Conservation (phyloP, 2,888 invertebrate genomes). For the Ormyrus rosae region DNA sequence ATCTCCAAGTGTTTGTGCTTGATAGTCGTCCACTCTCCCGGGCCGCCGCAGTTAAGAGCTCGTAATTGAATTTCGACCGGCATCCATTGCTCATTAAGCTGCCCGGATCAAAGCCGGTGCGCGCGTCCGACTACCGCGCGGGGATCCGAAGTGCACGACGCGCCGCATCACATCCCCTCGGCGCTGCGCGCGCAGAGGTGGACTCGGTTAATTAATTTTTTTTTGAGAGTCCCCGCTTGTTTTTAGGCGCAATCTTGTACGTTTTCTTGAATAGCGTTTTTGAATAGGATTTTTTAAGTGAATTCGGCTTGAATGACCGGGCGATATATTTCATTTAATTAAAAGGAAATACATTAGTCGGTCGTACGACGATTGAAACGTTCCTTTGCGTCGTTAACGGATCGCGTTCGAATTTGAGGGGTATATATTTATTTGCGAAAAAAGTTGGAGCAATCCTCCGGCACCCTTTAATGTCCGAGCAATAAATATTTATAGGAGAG, state of each 20-base stretch:
- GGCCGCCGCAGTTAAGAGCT: constrained; percentile 68
- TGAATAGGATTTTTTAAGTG: no score
- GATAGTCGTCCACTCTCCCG: not conserved
- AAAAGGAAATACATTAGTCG: no score
- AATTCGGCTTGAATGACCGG: no score
- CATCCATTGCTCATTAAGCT: constrained; percentile 67
- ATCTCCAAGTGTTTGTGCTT: not conserved
- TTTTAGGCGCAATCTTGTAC: not conserved
- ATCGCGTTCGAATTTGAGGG: no score
- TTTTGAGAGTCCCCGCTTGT: not conserved
- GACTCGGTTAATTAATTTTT: not conserved
- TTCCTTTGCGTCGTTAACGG: no score
- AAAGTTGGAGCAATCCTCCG: not conserved
- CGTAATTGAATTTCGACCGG: constrained; percentile 74
- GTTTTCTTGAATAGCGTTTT: no score
- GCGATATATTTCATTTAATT: no score
- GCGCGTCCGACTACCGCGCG: not conserved
- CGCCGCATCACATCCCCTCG: no score
- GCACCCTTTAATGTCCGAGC: not conserved
- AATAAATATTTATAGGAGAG: constrained; percentile 10
- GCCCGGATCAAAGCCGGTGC: constrained; percentile 69
- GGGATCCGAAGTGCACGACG: not conserved
- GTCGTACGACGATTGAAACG: no score
- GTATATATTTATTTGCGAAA: no score
- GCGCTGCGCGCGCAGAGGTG: no score